Evolutionary conservation across 2,888 invertebrate genomes (phyloP).

Genomic region (Platycheirus rosarum): DNA sequence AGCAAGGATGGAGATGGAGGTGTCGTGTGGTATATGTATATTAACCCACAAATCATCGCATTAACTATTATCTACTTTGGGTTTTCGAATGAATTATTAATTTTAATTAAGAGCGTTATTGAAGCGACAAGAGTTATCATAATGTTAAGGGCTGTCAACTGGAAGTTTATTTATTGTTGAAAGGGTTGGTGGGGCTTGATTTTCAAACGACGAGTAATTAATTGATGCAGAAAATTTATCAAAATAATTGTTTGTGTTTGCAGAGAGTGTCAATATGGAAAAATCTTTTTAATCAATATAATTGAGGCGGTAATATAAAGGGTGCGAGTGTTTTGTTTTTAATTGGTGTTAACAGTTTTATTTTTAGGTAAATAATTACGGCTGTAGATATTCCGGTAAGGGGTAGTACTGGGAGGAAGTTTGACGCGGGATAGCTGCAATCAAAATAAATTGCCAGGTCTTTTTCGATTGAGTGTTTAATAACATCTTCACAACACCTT

Average conservation of each 20-base stretch:
- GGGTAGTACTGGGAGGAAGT: no score
- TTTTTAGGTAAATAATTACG: no score
- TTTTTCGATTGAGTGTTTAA: no score
- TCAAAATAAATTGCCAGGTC: no score
- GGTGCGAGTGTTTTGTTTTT: neutral
- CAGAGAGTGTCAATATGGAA: neutral
- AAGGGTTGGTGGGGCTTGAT: slow-evolving; percentile 21
- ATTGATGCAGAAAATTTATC: slow-evolving; percentile 50
- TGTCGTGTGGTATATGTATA: neutral
- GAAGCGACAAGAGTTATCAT: slow-evolving; percentile 45
- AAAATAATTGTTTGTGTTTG: slow-evolving; percentile 41
- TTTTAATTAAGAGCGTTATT: slow-evolving; percentile 63
- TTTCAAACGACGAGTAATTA: slow-evolving; percentile 42
- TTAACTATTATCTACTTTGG: slow-evolving; percentile 50
- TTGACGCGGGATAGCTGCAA: no score
- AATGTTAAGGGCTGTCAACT: slow-evolving; percentile 41
- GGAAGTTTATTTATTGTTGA: slow-evolving; percentile 45
- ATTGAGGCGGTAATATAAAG: no score
- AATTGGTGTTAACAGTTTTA: no score
- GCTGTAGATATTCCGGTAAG: no score
- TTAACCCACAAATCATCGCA: slow-evolving; percentile 51
- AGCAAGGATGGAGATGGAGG: neutral
- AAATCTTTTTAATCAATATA: slow-evolving; percentile 5
- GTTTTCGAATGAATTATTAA: slow-evolving; percentile 54
- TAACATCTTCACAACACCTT: no score